Evolutionary conservation across 2,113 vertebrate genomes (phyloP).

Genomic region (Pavo muticus): DNA sequence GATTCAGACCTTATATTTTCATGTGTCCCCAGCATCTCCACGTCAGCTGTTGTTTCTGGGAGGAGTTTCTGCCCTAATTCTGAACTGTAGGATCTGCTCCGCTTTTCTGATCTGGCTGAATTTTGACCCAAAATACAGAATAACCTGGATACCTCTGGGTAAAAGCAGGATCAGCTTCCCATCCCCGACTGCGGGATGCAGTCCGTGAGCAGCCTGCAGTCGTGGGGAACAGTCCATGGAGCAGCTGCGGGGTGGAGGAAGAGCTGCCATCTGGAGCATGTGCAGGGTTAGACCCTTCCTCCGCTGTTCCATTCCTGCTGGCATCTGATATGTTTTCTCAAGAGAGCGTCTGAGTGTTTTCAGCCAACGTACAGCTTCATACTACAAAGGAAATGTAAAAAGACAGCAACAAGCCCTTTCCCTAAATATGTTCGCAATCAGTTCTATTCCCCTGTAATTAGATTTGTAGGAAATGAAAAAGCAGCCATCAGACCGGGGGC

Average conservation of each 20-base stretch:
- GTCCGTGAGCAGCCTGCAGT: background rate
- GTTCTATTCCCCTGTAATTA: conserved; percentile 42
- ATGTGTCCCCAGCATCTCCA: background rate
- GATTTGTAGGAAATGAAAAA: conserved; percentile 66
- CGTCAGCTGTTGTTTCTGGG: background rate
- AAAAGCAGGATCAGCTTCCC: background rate
- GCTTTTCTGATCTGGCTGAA: background rate
- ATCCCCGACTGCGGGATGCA: background rate
- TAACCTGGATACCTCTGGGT: background rate
- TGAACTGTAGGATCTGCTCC: background rate
- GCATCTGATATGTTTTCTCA: conserved; percentile 42
- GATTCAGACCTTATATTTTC: background rate
- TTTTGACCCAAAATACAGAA: background rate
- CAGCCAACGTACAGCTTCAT: background rate
- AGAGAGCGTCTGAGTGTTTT: background rate
- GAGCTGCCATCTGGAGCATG: conserved; percentile 6
- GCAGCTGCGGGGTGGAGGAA: conserved; percentile 13
- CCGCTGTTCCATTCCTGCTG: conserved; percentile 40
- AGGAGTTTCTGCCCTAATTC: background rate
- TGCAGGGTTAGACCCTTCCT: conserved; percentile 1
- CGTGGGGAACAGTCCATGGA: background rate
- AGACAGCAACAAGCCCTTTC: conserved; percentile 31
- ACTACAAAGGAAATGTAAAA: conserved; percentile 35
- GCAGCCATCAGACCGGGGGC: background rate
- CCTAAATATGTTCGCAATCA: conserved; percentile 53